phyloP scores from a whole-genome alignment of 2,888 invertebrate genomes.

The Schizaphis graminum region DNA sequence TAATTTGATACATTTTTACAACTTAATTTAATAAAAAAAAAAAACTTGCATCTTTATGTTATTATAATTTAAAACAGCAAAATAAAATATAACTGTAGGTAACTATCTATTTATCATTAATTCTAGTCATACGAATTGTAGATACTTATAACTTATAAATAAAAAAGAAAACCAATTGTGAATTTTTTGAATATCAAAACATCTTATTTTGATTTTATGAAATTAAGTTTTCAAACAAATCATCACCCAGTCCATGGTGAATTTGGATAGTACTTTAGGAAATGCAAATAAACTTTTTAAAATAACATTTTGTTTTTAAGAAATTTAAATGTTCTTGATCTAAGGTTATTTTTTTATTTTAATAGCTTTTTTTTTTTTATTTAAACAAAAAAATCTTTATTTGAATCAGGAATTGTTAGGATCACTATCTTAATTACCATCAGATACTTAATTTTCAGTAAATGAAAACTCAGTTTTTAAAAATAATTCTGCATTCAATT shows the following conservation, averaged over 20 bases:
- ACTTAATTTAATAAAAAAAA: neutral
- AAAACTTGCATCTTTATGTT: too few species aligned
- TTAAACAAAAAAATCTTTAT: neutral
- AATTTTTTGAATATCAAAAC: too few species aligned
- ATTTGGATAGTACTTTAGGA: conserved; percentile 25
- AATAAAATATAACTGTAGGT: too few species aligned
- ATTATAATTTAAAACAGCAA: too few species aligned
- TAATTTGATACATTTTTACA: neutral
- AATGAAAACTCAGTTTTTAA: conserved; percentile 10
- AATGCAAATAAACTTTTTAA: conserved; percentile 6
- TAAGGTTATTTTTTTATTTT: neutral
- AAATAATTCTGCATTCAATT: too few species aligned
- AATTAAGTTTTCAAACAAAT: conserved; percentile 19
- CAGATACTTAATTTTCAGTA: neutral
- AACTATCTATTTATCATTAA: too few species aligned
- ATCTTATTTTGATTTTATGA: conserved; percentile 24
- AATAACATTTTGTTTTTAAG: neutral
- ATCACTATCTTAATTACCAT: neutral
- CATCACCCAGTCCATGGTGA: conserved; percentile 2
- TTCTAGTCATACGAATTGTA: too few species aligned
- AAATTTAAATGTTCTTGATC: conserved; percentile 41
- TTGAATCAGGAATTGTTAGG: neutral
- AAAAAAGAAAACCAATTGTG: too few species aligned
- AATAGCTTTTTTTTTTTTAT: neutral
- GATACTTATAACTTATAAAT: too few species aligned